phyloP scores from a whole-genome alignment of 1,140 invertebrate genomes.

The Hirudo medicinalis region DNA sequence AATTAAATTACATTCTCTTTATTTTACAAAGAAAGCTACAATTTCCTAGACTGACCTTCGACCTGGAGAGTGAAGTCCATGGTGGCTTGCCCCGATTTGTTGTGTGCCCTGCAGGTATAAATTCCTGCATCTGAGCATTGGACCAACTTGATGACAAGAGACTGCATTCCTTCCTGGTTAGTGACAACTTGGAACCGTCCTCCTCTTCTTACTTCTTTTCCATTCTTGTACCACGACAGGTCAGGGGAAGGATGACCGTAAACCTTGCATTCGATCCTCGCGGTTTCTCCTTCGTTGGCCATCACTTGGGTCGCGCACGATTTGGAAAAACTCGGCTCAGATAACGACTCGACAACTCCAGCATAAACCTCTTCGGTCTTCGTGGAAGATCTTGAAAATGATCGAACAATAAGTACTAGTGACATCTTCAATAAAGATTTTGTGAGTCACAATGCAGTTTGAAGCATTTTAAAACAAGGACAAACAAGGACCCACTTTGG shows the following conservation, averaged over 20 bases:
- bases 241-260: slow-evolving; percentile 19
- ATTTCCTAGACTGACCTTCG: background rate
- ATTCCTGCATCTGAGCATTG: slow-evolving; percentile 77
- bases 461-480: too few relatives aligned
- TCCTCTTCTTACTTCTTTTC: background rate
- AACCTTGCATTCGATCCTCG: slow-evolving; percentile 3
- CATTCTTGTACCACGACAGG: slow-evolving; percentile 21
- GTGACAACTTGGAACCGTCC: background rate
- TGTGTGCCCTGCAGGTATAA: slow-evolving; percentile 76
- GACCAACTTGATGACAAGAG: slow-evolving; percentile 39
- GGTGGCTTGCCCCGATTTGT: slow-evolving; percentile 66
- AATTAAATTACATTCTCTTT: too few relatives aligned
- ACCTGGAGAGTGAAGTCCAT: background rate
- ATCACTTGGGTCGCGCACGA: background rate
- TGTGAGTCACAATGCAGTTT: too few relatives aligned
- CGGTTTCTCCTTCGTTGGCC: background rate
- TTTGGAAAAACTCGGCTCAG: background rate
- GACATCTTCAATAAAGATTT: too few relatives aligned
- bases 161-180: slow-evolving; percentile 9
- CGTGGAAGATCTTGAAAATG: background rate
- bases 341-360: background rate
- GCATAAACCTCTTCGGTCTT: background rate
- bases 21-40: too few relatives aligned
- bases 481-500: too few relatives aligned
- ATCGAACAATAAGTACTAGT: background rate